Base-by-base conservation (phyloP, 2,797 vertebrate genomes). In the Zalophus californianus region DNA sequence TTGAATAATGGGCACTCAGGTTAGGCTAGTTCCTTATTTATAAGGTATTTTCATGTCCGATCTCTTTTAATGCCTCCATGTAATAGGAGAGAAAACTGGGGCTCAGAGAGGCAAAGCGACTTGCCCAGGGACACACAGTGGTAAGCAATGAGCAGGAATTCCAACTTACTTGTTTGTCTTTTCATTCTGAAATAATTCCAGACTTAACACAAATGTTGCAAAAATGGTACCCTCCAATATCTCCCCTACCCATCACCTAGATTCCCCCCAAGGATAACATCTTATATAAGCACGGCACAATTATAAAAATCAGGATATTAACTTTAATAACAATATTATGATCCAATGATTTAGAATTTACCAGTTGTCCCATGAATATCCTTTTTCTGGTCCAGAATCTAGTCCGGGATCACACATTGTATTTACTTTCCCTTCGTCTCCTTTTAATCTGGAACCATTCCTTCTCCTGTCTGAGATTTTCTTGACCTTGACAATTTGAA, bases 121-220 rank as follows among this genome's bases (percentile, higher is more conserved):
- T 94, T 78, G 32, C 70, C 48, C 38, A 58, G 54, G 35, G 38
- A 86, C 58, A 75, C 35, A 79, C 29, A 80, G 77, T 10, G 16
- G n/a, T 58, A 79, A 86, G 21, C n/a, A 58, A 38, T 7, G n/a
- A 86, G 18, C 38, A 73, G 56, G 5, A 68, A 79, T 85, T 60
- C 38, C 72, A 60, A 18, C 62, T 90, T 21, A 21, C 15, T 50
- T 44, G 21, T 48, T 70, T 60, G 29, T 79, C 10, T 85, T 92
- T 78, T 87, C 15, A 58, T 66, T 68, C 50, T 79, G 41, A 79
- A 87, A 73, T 85, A 62, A 94, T 82, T 86, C 70, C 35, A 83
- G 77, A 90, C 32, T 90, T 90, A 73, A 68, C 3, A 58, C 50
- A 86, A 80, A 73, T 7, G 11, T 64, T 90, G 32, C 50, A 73